A percentile compares a stretch with the other conserved stretches of the same genome.
Conservation (phyloP, 2,113 vertebrate genomes). For the Butastur rufipennis region DNA sequence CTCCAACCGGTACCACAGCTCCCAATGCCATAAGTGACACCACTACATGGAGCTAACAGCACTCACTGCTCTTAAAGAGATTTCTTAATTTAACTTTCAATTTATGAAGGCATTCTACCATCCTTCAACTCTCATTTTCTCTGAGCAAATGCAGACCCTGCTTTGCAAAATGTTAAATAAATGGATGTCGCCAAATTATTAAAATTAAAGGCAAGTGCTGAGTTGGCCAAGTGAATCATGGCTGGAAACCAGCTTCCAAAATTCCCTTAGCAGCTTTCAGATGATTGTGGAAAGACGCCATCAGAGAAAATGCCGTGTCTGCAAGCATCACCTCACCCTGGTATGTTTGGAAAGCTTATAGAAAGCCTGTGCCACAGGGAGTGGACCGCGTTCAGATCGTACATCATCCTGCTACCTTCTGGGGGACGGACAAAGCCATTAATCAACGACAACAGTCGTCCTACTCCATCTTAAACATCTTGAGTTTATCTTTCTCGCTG, state of each 20-base stretch:
- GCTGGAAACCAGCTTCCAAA: slow-evolving; percentile 35
- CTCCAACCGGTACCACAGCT: not conserved
- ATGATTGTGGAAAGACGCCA: not conserved
- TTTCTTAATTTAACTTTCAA: slow-evolving; percentile 2
- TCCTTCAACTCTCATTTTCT: slow-evolving; percentile 42
- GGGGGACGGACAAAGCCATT: not conserved
- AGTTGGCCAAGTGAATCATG: not conserved
- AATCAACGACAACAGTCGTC: accelerated
- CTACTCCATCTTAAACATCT: not conserved
- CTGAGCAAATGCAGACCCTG: not conserved
- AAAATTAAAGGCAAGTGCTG: slow-evolving; percentile 26
- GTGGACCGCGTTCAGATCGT: not conserved
- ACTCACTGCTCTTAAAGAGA: not conserved
- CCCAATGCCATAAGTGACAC: not conserved
- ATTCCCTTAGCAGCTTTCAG: slow-evolving; percentile 17
- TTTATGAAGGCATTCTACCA: slow-evolving; percentile 34
- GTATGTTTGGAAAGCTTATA: not conserved
- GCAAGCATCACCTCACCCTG: slow-evolving; percentile 8
- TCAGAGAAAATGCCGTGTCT: not conserved
- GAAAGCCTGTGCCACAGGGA: not conserved
- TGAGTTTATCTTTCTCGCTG: not conserved
- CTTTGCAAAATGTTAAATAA: not conserved
- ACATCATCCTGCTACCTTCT: not conserved
- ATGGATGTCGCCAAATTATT: slow-evolving; percentile 44
- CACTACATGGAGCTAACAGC: not conserved